A percentile compares a stretch with the other conserved stretches of the same genome.
These are phyloP conservation scores for Aleiodes leptofemur DNA, from an alignment of 2,888 invertebrate genomes.

Conservation along the genomic window DNA sequence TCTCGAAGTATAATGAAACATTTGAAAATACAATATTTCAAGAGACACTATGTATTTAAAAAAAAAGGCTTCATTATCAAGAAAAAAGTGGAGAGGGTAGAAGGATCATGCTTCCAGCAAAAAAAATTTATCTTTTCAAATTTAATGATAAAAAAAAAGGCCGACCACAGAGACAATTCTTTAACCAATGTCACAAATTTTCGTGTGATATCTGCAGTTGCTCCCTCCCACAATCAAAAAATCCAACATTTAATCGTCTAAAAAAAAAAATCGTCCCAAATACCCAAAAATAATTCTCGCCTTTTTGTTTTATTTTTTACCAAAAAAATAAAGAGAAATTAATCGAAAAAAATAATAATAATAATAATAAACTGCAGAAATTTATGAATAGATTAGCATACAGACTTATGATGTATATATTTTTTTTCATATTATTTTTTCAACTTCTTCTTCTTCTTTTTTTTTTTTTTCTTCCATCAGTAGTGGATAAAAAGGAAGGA, in stretches of 20 bases:
- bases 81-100: background rate
- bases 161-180: slow-evolving; percentile 28
- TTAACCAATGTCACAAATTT: slow-evolving; percentile 26
- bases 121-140: slow-evolving; percentile 3
- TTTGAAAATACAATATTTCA: slow-evolving; percentile 3
- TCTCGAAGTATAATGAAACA: background rate
- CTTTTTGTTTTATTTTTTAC: too few species aligned
- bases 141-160: slow-evolving; percentile 11
- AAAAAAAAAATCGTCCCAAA: too few species aligned
- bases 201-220: slow-evolving; percentile 14
- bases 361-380: too few species aligned
- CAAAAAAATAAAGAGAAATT: too few species aligned
- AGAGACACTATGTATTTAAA: background rate
- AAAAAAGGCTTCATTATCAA: slow-evolving; percentile 7
- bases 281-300: too few species aligned
- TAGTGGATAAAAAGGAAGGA: slow-evolving; percentile 31
- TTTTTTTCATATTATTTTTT: slow-evolving; percentile 10
- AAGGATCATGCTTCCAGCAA: background rate
- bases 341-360: too few species aligned
- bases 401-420: too few species aligned
- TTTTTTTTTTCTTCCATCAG: background rate
- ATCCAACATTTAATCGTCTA: slow-evolving; percentile 1
- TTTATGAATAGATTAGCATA: too few species aligned
- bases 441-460: slow-evolving; percentile 6
- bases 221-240: slow-evolving; percentile 12